Evolutionary conservation across 2,797 vertebrate genomes (phyloP).

Genomic region (Lagorchestes hirsutus): DNA sequence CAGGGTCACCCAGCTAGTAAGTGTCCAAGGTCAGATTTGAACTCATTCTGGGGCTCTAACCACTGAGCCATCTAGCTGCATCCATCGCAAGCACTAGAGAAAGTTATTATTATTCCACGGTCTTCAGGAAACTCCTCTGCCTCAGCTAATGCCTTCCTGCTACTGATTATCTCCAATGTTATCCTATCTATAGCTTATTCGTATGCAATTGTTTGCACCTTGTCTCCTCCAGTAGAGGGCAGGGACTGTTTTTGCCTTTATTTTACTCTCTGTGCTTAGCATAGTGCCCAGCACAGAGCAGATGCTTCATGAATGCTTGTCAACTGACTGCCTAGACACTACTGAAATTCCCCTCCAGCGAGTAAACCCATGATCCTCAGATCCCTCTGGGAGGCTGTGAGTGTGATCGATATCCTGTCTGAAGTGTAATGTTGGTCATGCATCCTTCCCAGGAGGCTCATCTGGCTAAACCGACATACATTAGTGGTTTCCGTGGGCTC

Average conservation of each 20-base stretch:
- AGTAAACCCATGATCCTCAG: background rate
- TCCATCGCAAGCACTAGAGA: background rate
- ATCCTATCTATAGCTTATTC: background rate
- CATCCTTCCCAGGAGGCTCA: constrained; percentile 67
- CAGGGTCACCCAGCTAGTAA: background rate
- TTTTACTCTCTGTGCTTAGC: background rate
- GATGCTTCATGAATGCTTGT: background rate
- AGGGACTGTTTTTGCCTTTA: background rate
- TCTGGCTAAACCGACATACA: constrained; percentile 32
- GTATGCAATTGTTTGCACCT: background rate
- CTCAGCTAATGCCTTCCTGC: background rate
- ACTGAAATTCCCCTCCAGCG: background rate
- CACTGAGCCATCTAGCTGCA: background rate
- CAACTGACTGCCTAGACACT: background rate
- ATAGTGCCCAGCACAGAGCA: background rate
- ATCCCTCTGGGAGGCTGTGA: background rate
- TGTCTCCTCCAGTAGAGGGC: background rate
- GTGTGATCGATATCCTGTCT: constrained; percentile 59
- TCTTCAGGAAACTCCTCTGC: background rate
- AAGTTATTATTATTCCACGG: background rate
- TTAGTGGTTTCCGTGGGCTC: constrained; percentile 46
- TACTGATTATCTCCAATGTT: background rate
- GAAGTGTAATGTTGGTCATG: constrained; percentile 54
- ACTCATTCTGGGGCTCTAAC: background rate
- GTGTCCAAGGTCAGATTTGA: background rate